A percentile compares a stretch with the other conserved stretches of the same genome.
These are phyloP conservation scores for Turritopsis dohrnii DNA, from an alignment of 30 jellyfish, hydroid and myxozoan species.

Conservation along the genomic window DNA sequence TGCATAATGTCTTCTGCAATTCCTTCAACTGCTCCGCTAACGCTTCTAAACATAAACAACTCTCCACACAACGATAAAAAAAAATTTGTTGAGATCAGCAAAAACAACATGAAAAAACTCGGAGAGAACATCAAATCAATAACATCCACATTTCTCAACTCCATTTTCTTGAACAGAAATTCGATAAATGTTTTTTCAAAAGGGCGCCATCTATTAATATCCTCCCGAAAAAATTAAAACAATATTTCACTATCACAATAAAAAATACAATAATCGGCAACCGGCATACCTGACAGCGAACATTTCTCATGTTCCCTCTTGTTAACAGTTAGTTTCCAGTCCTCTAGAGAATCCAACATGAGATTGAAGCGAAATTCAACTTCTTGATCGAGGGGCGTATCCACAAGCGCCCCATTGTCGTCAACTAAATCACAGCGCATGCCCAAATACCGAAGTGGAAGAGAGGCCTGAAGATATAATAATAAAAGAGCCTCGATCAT, in stretches of 20 bases:
- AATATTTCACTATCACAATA: too few species aligned
- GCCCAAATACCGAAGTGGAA: constrained; percentile 66
- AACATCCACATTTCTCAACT: too few species aligned
- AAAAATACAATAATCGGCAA: too few species aligned
- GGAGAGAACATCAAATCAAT: too few species aligned
- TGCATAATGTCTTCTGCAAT: constrained; percentile 46
- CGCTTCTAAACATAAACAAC: constrained; percentile 41
- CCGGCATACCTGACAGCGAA: constrained; percentile 52
- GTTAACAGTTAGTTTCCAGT: constrained; percentile 40
- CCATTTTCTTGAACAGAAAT: too few species aligned
- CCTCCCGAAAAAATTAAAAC: too few species aligned
- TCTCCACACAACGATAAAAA: too few species aligned
- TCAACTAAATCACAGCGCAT: constrained; percentile 63
- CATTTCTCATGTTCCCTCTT: constrained; percentile 13
- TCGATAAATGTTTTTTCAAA: too few species aligned
- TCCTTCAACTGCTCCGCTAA: constrained; percentile 53
- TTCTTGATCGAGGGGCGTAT: constrained; percentile 60
- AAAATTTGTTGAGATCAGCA: too few species aligned
- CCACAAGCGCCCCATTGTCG: constrained; percentile 49
- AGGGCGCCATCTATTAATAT: too few species aligned
- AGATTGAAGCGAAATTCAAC: constrained; percentile 72
- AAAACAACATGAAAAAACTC: background rate
- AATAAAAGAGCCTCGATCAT: too few species aligned
- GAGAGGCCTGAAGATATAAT: constrained; percentile 27
- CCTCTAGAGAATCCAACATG: constrained; percentile 77